Conservation (phyloP, 2,888 invertebrate species). For the Bruchidius siliquastri region DNA sequence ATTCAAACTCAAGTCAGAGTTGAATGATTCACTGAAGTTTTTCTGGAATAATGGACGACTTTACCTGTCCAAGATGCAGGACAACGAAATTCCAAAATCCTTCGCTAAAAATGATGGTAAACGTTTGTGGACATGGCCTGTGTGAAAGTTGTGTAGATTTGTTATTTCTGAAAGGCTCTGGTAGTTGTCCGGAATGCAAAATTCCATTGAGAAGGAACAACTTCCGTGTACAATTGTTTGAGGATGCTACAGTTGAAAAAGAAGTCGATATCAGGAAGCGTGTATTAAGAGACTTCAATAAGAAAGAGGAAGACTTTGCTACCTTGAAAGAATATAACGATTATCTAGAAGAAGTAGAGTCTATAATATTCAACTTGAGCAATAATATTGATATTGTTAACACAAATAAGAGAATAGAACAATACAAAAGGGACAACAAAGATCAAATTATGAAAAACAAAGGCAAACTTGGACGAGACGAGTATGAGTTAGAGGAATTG, state of each 20-base stretch:
- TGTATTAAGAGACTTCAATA: conserved; percentile 87
- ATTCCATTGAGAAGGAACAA: conserved; percentile 82
- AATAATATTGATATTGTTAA: conserved; percentile 85
- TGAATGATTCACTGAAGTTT: background rate
- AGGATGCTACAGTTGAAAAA: conserved; percentile 94
- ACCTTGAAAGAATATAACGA: conserved; percentile 85
- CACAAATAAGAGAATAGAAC: conserved; percentile 86
- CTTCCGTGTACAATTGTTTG: conserved; percentile 92
- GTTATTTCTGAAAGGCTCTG: conserved; percentile 93
- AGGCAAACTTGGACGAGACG: conserved; percentile 70
- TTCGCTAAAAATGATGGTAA: conserved; percentile 93
- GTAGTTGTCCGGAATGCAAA: conserved; percentile 90
- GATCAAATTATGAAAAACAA: conserved; percentile 79
- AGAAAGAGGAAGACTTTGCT: conserved; percentile 90
- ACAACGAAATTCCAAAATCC: conserved; percentile 97
- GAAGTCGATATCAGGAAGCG: conserved; percentile 92
- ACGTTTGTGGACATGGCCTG: conserved; percentile 94
- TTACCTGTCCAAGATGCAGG: conserved; percentile 92
- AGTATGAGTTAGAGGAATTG: conserved; percentile 81
- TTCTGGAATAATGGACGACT: conserved; percentile 62
- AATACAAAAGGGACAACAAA: conserved; percentile 86
- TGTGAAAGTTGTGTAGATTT: conserved; percentile 98
- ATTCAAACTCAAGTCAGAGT: no score
- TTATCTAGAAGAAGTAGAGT: conserved; percentile 93
- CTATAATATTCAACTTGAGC: conserved; percentile 83